A percentile compares a stretch with the other conserved stretches of the same genome.
Conservation (phyloP, 2,888 invertebrate genomes). For the Lasioglossum zephyrum region DNA sequence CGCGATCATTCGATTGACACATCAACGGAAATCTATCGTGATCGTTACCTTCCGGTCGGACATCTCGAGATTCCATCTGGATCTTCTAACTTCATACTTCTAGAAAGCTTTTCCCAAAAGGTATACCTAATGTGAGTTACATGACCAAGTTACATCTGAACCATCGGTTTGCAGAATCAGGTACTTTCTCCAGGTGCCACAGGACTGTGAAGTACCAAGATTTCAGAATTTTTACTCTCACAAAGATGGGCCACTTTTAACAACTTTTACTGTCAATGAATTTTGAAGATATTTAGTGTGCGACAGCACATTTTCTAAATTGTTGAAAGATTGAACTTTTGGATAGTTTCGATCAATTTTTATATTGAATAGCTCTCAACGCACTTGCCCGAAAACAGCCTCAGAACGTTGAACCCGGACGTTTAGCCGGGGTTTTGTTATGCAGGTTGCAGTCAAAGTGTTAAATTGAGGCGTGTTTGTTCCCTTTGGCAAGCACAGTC, state of each 20-base stretch:
- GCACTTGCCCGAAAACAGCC: neutral
- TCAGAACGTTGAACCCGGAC: neutral
- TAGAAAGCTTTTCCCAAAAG: neutral
- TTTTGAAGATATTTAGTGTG: neutral
- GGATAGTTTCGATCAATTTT: neutral
- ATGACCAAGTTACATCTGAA: neutral
- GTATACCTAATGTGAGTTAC: neutral
- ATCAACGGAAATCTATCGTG: conserved; percentile 67
- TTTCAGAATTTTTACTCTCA: neutral
- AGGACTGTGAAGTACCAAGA: neutral
- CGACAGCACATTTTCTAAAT: neutral
- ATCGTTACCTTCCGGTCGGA: conserved; percentile 26
- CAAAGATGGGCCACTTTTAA: neutral
- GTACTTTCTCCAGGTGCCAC: neutral
- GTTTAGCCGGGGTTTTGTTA: conserved; percentile 30
- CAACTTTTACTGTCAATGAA: neutral
- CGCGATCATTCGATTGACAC: conserved; percentile 69
- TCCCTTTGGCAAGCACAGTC: conserved; percentile 58
- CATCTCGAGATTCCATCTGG: neutral
- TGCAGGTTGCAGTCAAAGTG: conserved; percentile 62
- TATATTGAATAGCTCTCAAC: neutral
- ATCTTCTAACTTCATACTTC: neutral
- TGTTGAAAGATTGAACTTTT: neutral
- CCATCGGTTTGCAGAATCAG: neutral
- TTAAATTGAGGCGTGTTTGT: conserved; percentile 67